Evolutionary conservation across 2,888 invertebrate species (phyloP).

Genomic region (Lepidonotus clava): DNA sequence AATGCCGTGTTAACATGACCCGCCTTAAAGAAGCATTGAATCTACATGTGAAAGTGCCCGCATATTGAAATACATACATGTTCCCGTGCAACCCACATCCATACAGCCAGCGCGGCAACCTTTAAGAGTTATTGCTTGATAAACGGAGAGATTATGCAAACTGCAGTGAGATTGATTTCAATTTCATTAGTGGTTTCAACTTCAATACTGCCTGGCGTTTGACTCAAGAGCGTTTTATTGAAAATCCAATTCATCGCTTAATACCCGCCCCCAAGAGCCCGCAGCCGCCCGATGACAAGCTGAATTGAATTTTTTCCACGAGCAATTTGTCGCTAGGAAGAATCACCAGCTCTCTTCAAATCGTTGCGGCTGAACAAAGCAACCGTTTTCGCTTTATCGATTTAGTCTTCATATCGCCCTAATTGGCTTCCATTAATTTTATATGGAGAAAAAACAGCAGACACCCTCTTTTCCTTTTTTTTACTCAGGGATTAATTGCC

Average conservation of each 20-base stretch:
- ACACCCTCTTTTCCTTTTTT: background rate
- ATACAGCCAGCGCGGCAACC: background rate
- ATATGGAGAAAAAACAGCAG: slow-evolving; percentile 6
- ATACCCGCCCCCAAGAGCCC: background rate
- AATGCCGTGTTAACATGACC: too few relatives aligned
- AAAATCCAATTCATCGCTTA: background rate
- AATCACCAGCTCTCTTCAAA: background rate
- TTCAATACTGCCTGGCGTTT: slow-evolving; percentile 20
- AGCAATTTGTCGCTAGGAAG: slow-evolving; percentile 14
- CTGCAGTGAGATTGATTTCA: slow-evolving; percentile 23
- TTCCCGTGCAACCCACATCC: background rate
- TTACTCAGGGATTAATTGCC: slow-evolving; percentile 45
- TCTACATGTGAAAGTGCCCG: background rate
- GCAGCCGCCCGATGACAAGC: background rate
- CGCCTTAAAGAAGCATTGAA: slow-evolving; percentile 19
- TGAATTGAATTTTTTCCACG: background rate
- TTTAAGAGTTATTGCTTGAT: slow-evolving; percentile 17
- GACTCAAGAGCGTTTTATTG: slow-evolving; percentile 16
- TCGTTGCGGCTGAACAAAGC: slow-evolving; percentile 3
- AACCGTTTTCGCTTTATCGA: slow-evolving; percentile 49
- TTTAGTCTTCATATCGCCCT: slow-evolving; percentile 16
- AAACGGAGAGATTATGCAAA: slow-evolving; percentile 25
- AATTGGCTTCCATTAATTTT: slow-evolving; percentile 40
- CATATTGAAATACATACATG: slow-evolving; percentile 9
- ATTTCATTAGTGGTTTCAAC: slow-evolving; percentile 46